Evolutionary conservation across 2,888 invertebrate species (phyloP).

Genomic region (Sphecodes monilicornis): DNA sequence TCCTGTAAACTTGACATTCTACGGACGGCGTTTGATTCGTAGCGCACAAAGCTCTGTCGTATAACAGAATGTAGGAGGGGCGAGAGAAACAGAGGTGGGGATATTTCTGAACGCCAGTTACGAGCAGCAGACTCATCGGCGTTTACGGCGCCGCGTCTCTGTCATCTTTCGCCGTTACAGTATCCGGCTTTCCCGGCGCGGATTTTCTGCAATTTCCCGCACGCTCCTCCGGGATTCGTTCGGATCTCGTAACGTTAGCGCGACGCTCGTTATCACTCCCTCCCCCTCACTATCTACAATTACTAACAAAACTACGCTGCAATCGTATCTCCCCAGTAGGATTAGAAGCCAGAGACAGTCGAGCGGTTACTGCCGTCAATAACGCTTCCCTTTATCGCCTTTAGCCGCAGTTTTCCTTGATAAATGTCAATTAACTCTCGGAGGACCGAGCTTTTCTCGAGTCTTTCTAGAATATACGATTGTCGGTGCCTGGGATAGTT

Average conservation of each 20-base stretch:
- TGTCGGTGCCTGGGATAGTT: too few species aligned
- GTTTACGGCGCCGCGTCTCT: constrained; percentile 3
- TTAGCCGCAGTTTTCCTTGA: constrained; percentile 9
- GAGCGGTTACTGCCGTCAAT: constrained; percentile 45
- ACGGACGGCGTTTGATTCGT: constrained; percentile 27
- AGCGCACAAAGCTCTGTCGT: constrained; percentile 17
- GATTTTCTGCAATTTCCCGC: constrained; percentile 23
- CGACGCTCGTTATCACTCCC: constrained; percentile 35
- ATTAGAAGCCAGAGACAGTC: not conserved
- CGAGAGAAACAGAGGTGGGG: not conserved
- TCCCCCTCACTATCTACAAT: constrained; percentile 16
- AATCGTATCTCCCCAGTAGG: constrained; percentile 22
- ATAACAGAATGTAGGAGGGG: not conserved
- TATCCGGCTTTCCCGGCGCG: constrained; percentile 1
- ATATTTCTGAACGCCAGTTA: constrained; percentile 7
- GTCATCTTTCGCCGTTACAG: constrained; percentile 13
- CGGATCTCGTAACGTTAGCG: constrained; percentile 24
- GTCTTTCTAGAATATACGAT: not conserved
- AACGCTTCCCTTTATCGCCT: constrained; percentile 24
- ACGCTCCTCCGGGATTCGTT: constrained; percentile 1
- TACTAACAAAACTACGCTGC: constrained; percentile 41
- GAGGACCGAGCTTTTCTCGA: not conserved
- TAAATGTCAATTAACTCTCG: constrained; percentile 29
- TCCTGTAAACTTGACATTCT: constrained; percentile 5
- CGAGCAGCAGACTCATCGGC: constrained; percentile 20